phyloP scores from a whole-genome alignment of 1,140 invertebrate species.

The Drosophila persimilis region DNA sequence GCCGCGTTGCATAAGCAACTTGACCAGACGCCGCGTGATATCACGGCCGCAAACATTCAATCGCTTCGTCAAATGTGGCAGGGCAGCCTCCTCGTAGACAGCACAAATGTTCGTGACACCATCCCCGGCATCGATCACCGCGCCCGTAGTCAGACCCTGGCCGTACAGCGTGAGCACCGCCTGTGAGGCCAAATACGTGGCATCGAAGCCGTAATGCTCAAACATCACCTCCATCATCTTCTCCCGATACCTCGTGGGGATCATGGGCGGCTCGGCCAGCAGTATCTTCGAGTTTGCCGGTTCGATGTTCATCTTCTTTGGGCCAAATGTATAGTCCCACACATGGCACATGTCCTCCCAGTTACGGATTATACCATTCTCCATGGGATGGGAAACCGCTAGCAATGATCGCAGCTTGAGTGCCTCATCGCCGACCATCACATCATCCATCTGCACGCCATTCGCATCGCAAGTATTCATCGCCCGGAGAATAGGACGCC shows the following conservation, averaged over 20 bases:
- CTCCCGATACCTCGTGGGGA: slow-evolving; percentile 98
- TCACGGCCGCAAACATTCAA: slow-evolving; percentile 99
- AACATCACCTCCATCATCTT: slow-evolving; percentile 99
- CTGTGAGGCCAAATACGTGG: slow-evolving; percentile 98
- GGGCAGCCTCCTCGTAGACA: slow-evolving; percentile 98
- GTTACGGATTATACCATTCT: slow-evolving; percentile 96
- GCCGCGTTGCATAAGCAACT: slow-evolving; percentile 96
- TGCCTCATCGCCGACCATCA: slow-evolving; percentile 99
- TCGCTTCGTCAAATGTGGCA: slow-evolving; percentile 96
- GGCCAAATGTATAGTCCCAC: slow-evolving; percentile 99
- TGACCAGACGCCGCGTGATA: slow-evolving; percentile 99
- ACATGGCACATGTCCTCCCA: slow-evolving; percentile 99
- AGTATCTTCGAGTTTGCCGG: slow-evolving; percentile 97
- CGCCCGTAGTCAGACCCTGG: slow-evolving; percentile 98
- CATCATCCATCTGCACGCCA: slow-evolving; percentile 84
- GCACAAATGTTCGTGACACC: slow-evolving; percentile 99
- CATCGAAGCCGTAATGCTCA: slow-evolving; percentile 98
- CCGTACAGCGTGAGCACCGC: slow-evolving; percentile 99
- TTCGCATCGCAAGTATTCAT: no score
- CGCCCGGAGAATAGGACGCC: no score
- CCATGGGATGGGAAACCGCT: slow-evolving; percentile 99
- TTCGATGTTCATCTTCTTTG: slow-evolving; percentile 98
- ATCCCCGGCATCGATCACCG: slow-evolving; percentile 99
- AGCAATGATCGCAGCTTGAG: slow-evolving; percentile 98
- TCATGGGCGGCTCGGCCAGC: slow-evolving; percentile 99